Conservation (phyloP, 2,888 invertebrate species). For the Cosmia pyralina region DNA sequence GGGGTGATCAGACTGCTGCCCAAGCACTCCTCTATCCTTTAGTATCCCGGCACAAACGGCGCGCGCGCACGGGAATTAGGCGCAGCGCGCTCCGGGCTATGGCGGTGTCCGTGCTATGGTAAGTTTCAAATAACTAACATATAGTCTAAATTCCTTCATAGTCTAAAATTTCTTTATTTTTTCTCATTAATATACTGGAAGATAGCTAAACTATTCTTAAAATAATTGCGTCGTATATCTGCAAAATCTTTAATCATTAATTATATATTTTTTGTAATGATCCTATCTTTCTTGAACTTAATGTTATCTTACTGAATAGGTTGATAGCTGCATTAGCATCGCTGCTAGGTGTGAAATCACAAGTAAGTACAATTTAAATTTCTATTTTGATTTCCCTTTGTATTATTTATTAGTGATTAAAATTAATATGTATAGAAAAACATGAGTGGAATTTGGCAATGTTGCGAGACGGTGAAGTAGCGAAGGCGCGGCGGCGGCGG, state of each 20-base stretch:
- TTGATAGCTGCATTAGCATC: slow-evolving; percentile 84
- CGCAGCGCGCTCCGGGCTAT: slow-evolving; percentile 89
- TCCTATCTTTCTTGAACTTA: slow-evolving; percentile 37
- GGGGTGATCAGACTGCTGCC: slow-evolving; percentile 80
- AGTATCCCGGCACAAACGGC: slow-evolving; percentile 89
- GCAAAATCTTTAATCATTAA: slow-evolving; percentile 9
- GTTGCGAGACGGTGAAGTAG: slow-evolving; percentile 61
- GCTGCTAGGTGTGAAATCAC: slow-evolving; percentile 80
- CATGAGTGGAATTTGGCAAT: slow-evolving; percentile 76
- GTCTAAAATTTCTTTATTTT: slow-evolving; percentile 4
- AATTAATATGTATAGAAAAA: slow-evolving; percentile 67
- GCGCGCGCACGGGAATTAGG: slow-evolving; percentile 89
- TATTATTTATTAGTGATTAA: slow-evolving; percentile 34
- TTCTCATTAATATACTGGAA: not conserved
- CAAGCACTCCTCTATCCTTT: slow-evolving; percentile 85
- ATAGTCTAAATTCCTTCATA: slow-evolving; percentile 24
- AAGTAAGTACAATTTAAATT: slow-evolving; percentile 69
- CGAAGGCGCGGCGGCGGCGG: slow-evolving; percentile 63
- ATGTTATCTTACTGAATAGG: slow-evolving; percentile 71
- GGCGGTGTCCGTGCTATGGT: slow-evolving; percentile 88
- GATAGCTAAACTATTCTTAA: not conserved
- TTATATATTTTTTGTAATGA: slow-evolving; percentile 18
- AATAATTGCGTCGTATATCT: not conserved
- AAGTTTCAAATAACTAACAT: slow-evolving; percentile 62
- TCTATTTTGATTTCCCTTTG: slow-evolving; percentile 3